Evolutionary conservation across 2,113 vertebrate species (phyloP), one percentile per base, ranked within the genome.

Genomic region (Micromys minutus): DNA sequence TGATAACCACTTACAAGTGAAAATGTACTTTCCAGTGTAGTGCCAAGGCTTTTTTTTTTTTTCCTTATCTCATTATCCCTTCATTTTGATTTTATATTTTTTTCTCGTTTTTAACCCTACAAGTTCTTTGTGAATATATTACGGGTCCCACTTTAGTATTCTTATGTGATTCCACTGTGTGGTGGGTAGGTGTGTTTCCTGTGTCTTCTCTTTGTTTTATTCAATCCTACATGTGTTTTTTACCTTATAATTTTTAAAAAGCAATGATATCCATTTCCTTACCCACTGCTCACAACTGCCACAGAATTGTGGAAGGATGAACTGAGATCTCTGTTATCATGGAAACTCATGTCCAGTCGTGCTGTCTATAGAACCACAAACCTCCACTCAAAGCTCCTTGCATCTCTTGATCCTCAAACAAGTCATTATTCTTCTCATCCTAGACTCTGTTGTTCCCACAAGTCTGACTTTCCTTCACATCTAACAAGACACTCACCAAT

Each of bases 291-390:
- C 50, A 22, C 79, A 0, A 21, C 10, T 86, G 42, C 71, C 86
- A 95, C 22, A 86, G 63, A 95, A 89, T 52, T 34, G 72, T 77
- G n/a, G 61, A 71, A 52, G 92, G 76, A 77, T 15, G 26, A 67
- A 90, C 55, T 63, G 71, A 47, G 17, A 24, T 22, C 90, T 69
- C 42, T 11, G 24, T 16, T 63, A 39, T 65, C 16, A 7, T 74
- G 19, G 21, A 91, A 87, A 84, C 24, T 85, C 63, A 50, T 39
- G 63, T 85, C 39, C 94, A 71, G 21, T 72, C 39, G 22, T 86
- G 39, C 42, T 31, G 3, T 34, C 67, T 72, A 2, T 71, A 42
- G n/a, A 57, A 71, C 7, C 89, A 59, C 24, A 91, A 76, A 94
- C 45, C n/a, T 85, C 57, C 29, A 24, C 74, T 90, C 57, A 47